Base-by-base conservation (phyloP, 2,888 invertebrate species). In the Tenthredo distinguenda region DNA sequence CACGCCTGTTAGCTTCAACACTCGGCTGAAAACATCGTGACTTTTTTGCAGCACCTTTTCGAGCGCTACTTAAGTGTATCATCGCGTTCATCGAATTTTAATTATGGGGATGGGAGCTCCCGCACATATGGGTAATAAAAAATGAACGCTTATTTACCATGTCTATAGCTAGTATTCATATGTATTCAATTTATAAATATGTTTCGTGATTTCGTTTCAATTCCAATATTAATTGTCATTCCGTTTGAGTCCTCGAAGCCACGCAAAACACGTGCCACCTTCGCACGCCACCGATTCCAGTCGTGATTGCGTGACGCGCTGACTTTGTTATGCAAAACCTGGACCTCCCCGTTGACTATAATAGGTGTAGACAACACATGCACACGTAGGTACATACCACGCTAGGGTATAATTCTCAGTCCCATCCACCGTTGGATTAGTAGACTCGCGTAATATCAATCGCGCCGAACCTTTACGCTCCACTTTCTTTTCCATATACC, bases 251-350 rank as follows among this genome's bases (percentile, higher is more conserved):
- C 62, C 37, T 81, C 62, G 81, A 62, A 81, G 62, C 81, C 58
- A 90, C 90, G 90, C 89, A 89, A 87, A 87, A 88, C 92, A 92
- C 91, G 90, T 92, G 92, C 87, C 86, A 86, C 84, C 88, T 92
- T 92, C 91, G 89, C 92, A 92, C 91, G 91, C 88, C 40, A 81
- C 7, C 62, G 62, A 62, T 62, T 81, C 86, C 89, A 88, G 88
- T 91, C 91, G 90, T 92, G 92, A 92, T 93, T 92, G 92, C 92
- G 92, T 93, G 93, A 91, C 91, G 89, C 88, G 87, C 85, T 88
- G 89, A 87, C 86, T 89, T 87, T 77, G 85, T 74, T 84, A 87
- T 87, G 87, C 89, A 88, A 86, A 87, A 81, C 87, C 89, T 50
- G 68, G 31, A 83, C 83, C 68, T 83, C 83, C 83, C 71, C 68